Conservation (phyloP, 2,888 invertebrate genomes). For the Tanytarsus gracilentus region DNA sequence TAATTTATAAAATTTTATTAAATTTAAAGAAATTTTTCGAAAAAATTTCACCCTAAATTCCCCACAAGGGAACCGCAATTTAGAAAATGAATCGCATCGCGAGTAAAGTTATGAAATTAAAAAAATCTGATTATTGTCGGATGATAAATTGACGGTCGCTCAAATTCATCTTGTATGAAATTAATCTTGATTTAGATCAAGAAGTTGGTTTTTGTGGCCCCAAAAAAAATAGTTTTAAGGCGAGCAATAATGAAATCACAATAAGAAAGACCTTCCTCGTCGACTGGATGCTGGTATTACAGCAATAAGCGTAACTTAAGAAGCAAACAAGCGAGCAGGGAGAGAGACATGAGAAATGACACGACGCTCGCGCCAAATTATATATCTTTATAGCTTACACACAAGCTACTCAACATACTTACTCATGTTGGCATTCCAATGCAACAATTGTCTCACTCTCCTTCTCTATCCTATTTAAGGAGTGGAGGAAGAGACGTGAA, state of each 20-base stretch:
- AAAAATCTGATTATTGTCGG: neutral
- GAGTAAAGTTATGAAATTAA: neutral
- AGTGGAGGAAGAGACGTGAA: conserved; percentile 11
- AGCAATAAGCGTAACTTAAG: neutral
- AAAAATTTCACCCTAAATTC: neutral
- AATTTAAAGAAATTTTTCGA: too few species aligned
- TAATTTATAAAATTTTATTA: too few species aligned
- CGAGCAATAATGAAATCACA: neutral
- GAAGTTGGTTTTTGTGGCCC: neutral
- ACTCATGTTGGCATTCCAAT: conserved; percentile 27
- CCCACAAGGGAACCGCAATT: neutral
- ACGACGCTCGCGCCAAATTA: conserved; percentile 26
- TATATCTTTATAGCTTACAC: conserved; percentile 20
- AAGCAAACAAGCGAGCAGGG: neutral
- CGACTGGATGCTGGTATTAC: neutral
- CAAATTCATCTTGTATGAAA: conserved; percentile 17
- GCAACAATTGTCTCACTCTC: conserved; percentile 27
- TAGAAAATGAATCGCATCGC: neutral
- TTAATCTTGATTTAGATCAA: conserved; percentile 19
- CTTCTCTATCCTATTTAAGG: conserved; percentile 28
- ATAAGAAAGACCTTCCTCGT: conserved; percentile 2
- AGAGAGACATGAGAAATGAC: conserved; percentile 22
- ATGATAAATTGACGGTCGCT: conserved; percentile 16
- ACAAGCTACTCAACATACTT: too few species aligned
- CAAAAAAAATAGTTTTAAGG: neutral